Percentiles rank a stretch among this genome's conserved stretches.
These are phyloP conservation scores for Crocidura indochinensis DNA, from an alignment of 2,797 vertebrate genomes.

Conservation along the genomic window DNA sequence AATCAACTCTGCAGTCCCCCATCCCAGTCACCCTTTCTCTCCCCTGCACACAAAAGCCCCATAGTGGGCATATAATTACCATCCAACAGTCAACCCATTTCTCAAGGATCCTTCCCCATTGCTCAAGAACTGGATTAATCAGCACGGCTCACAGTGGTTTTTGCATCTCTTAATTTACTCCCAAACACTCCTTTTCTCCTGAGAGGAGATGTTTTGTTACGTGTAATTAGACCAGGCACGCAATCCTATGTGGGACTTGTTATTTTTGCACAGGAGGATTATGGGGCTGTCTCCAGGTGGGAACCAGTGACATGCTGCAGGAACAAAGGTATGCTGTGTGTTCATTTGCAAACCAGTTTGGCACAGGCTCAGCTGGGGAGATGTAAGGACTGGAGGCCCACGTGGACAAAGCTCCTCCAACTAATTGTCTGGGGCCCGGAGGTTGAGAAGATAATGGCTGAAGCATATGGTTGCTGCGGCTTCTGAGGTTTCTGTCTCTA, in stretches of 20 bases:
- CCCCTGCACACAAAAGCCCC: slow-evolving; percentile 53
- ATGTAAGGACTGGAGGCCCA: slow-evolving; percentile 57
- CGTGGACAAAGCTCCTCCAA: slow-evolving; percentile 19
- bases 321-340: slow-evolving; percentile 78
- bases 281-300: slow-evolving; percentile 59
- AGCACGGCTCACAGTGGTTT: slow-evolving; percentile 64
- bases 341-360: slow-evolving; percentile 67
- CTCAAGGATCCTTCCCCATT: slow-evolving; percentile 82
- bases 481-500: slow-evolving; percentile 43
- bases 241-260: slow-evolving; percentile 79
- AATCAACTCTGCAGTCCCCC: slow-evolving; percentile 17
- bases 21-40: slow-evolving; percentile 52
- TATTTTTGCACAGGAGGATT: slow-evolving; percentile 78
- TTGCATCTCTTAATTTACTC: slow-evolving; percentile 86
- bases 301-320: slow-evolving; percentile 41
- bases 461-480: slow-evolving; percentile 60
- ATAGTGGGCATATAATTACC: slow-evolving; percentile 58
- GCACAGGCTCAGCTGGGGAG: slow-evolving; percentile 21
- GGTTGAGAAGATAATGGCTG: slow-evolving; percentile 59
- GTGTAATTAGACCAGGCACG: slow-evolving; percentile 78
- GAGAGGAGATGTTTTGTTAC: slow-evolving; percentile 88
- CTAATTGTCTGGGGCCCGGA: slow-evolving; percentile 69
- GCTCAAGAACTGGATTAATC: slow-evolving; percentile 79
- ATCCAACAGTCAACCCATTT: slow-evolving; percentile 74
- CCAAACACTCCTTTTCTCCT: slow-evolving; percentile 75